Conservation (phyloP, 2,888 invertebrate genomes). For the Adelphocoris suturalis region DNA sequence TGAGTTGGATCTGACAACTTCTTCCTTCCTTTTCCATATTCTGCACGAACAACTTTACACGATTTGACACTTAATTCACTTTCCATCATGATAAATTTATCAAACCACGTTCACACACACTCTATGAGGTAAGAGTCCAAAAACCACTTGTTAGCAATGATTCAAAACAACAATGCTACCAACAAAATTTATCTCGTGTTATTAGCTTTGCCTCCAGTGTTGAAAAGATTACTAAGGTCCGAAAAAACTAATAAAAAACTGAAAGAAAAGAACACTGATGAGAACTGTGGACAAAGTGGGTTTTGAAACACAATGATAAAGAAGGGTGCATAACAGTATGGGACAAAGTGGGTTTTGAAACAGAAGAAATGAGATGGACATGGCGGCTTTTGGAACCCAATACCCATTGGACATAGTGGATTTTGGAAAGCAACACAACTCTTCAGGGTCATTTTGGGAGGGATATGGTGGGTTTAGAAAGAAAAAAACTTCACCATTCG, state of each 20-base stretch:
- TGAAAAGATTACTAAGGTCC: constrained; percentile 6
- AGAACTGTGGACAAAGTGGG: constrained; percentile 18
- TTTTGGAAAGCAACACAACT: constrained; percentile 15
- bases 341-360: constrained; percentile 36
- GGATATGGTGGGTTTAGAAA: neutral
- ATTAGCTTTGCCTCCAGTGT: constrained; percentile 44
- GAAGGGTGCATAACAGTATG: no score
- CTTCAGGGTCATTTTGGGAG: neutral
- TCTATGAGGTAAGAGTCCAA: constrained; percentile 45
- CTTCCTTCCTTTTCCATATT: constrained; percentile 45
- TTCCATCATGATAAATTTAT: constrained; percentile 41
- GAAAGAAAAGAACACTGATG: constrained; percentile 18
- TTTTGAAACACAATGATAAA: constrained; percentile 48
- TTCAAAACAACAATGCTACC: constrained; percentile 36
- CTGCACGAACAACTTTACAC: constrained; percentile 38
- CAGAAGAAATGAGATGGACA: neutral
- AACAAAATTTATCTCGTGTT: constrained; percentile 22
- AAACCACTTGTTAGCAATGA: constrained; percentile 53
- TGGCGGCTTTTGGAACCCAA: constrained; percentile 16
- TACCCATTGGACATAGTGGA: constrained; percentile 10
- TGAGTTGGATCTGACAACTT: constrained; percentile 44
- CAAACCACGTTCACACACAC: constrained; percentile 29
- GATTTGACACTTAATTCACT: constrained; percentile 33
- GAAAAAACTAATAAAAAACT: constrained; percentile 28
- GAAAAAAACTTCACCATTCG: neutral